phyloP scores from a whole-genome alignment of 1,140 invertebrate genomes.

The Akabosia matsudoensis region DNA sequence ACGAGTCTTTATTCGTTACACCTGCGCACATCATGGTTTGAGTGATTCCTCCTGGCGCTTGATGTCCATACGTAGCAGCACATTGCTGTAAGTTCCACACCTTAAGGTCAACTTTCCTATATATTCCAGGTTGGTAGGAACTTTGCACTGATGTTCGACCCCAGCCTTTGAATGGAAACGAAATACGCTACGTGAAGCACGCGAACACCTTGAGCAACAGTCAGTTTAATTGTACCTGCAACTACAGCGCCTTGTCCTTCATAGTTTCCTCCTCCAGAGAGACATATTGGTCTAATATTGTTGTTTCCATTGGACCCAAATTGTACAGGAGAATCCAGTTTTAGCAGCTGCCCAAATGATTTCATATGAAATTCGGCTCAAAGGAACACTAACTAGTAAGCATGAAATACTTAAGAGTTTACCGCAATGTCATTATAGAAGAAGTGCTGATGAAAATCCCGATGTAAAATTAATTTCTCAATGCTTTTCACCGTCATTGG shows the following conservation, averaged over 20 bases:
- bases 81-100: conserved; percentile 19
- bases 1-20: conserved; percentile 9
- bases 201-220: neutral
- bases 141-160: neutral
- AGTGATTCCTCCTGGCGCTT: conserved; percentile 21
- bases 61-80: neutral
- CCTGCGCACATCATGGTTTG: conserved; percentile 33
- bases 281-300: conserved; percentile 32
- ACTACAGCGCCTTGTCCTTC: neutral
- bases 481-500: conserved; percentile 30
- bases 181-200: no score
- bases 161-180: conserved; percentile 20
- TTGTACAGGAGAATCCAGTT: conserved; percentile 30
- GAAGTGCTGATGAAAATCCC: conserved; percentile 31
- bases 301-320: conserved; percentile 36
- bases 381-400: neutral
- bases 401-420: neutral
- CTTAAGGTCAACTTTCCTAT: conserved; percentile 5
- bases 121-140: conserved; percentile 6
- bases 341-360: conserved; percentile 19
- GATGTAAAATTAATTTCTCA: conserved; percentile 32
- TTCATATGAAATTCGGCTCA: neutral
- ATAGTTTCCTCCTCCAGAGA: conserved; percentile 15
- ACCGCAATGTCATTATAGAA: conserved; percentile 40
- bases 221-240: conserved; percentile 48